These are phyloP conservation scores for Diacarnus erythraeanus DNA, from an alignment of 37 sponge, comb jelly and placozoan genomes.

Conservation along the genomic window DNA sequence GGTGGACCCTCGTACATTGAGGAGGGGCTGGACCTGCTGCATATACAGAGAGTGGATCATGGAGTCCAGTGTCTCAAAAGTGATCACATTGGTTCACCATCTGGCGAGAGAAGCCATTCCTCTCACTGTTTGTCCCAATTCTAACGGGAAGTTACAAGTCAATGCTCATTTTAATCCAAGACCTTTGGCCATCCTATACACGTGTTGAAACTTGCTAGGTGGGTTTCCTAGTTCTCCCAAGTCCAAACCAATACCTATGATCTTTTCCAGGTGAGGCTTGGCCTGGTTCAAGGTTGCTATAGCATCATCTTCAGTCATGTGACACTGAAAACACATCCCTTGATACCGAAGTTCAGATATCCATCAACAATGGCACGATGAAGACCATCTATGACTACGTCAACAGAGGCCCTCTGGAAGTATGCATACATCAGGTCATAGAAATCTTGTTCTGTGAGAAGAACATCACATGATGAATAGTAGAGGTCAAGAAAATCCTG, in stretches of 20 bases:
- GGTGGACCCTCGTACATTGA: slow-evolving; percentile 48
- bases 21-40: slow-evolving; percentile 43
- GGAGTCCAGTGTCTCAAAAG: slow-evolving; percentile 69
- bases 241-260: slow-evolving; percentile 67
- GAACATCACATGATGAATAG: slow-evolving; percentile 66
- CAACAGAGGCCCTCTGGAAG: slow-evolving; percentile 49
- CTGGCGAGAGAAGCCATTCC: slow-evolving; percentile 43
- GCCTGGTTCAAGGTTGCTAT: slow-evolving; percentile 46
- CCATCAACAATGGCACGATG: slow-evolving; percentile 58
- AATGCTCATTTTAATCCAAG: slow-evolving; percentile 58
- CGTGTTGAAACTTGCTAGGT: slow-evolving; percentile 52
- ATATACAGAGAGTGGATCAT: slow-evolving; percentile 57
- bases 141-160: slow-evolving; percentile 65
- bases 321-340: slow-evolving; percentile 70
- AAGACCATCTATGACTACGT: slow-evolving; percentile 61
- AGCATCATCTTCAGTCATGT: slow-evolving; percentile 55
- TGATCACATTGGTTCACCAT: slow-evolving; percentile 15
- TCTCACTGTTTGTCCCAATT: slow-evolving; percentile 70
- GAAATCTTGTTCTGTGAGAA: slow-evolving; percentile 65
- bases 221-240: slow-evolving; percentile 71
- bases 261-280: slow-evolving; percentile 57
- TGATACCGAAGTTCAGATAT: slow-evolving; percentile 57
- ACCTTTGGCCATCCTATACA: slow-evolving; percentile 44
- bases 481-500: slow-evolving; percentile 76
- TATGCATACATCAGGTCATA: slow-evolving; percentile 81